Conservation (phyloP, 2,888 invertebrate species). For the Lepeophtheirus nordmannii region DNA sequence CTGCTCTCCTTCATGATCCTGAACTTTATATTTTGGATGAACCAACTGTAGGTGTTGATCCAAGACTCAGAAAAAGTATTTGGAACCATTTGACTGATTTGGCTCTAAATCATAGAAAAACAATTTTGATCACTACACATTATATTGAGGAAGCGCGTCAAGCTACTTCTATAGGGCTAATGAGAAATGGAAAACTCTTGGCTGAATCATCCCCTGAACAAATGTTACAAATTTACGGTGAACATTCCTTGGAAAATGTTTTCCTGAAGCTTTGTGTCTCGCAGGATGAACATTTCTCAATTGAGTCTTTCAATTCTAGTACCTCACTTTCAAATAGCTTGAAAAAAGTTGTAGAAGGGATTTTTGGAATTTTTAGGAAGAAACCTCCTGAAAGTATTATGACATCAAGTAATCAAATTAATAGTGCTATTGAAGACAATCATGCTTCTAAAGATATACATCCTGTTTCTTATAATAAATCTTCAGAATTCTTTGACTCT, state of each 20-base stretch:
- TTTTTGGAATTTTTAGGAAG: background rate
- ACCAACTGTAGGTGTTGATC: constrained; percentile 84
- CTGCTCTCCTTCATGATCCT: constrained; percentile 80
- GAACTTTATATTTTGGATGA: constrained; percentile 79
- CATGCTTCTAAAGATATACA: background rate
- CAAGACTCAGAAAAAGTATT: constrained; percentile 71
- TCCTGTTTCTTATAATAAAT: too few relatives aligned
- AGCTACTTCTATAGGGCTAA: constrained; percentile 76
- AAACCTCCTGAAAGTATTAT: background rate
- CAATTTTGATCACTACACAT: constrained; percentile 86
- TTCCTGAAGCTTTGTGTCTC: constrained; percentile 58
- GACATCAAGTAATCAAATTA: background rate
- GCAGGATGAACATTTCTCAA: constrained; percentile 27
- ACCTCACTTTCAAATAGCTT: background rate
- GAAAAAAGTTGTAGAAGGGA: background rate
- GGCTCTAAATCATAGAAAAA: constrained; percentile 73
- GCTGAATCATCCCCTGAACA: constrained; percentile 72
- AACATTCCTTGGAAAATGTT: constrained; percentile 72
- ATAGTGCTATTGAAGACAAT: background rate
- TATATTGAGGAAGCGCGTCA: constrained; percentile 88
- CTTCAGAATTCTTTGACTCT: too few relatives aligned
- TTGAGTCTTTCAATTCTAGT: constrained; percentile 27
- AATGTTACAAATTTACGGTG: constrained; percentile 64
- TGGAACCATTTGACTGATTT: constrained; percentile 85
- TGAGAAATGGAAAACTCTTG: constrained; percentile 74